These are phyloP conservation scores for Platygyra sinensis DNA, from an alignment of 64 coral and sea anemone genomes.

Conservation along the genomic window DNA sequence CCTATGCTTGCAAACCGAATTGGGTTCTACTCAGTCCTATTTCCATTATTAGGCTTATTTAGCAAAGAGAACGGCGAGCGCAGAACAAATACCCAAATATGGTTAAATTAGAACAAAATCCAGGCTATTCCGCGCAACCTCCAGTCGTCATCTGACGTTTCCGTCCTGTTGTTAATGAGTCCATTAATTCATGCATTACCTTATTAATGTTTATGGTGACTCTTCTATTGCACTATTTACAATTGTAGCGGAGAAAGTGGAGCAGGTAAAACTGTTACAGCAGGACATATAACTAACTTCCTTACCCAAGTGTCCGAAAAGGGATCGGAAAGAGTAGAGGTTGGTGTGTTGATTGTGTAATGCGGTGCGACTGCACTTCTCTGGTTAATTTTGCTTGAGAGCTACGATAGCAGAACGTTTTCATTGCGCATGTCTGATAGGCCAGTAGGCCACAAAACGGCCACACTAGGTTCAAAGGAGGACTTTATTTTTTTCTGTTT, in stretches of 20 bases:
- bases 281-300: slow-evolving; percentile 73
- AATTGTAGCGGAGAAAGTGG: slow-evolving; percentile 75
- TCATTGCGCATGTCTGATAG: neutral
- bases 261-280: slow-evolving; percentile 84
- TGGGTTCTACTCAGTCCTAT: neutral
- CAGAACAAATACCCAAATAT: too few species aligned
- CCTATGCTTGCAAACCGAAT: too few species aligned
- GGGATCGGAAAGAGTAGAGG: slow-evolving; percentile 75
- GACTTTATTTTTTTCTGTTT: neutral
- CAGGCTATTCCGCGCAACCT: too few species aligned
- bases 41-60: too few species aligned
- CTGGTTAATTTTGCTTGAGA: too few species aligned
- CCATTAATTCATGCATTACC: too few species aligned
- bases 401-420: neutral
- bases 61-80: too few species aligned
- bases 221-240: neutral
- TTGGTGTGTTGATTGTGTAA: neutral
- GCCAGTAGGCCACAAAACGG: neutral
- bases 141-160: too few species aligned
- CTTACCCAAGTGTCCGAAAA: slow-evolving; percentile 68
- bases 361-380: too few species aligned
- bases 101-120: too few species aligned
- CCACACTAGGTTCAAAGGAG: neutral
- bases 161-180: too few species aligned
- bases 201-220: neutral